phyloP scores from a whole-genome alignment of 2,888 invertebrate genomes.

The Ophion ventricosus region DNA sequence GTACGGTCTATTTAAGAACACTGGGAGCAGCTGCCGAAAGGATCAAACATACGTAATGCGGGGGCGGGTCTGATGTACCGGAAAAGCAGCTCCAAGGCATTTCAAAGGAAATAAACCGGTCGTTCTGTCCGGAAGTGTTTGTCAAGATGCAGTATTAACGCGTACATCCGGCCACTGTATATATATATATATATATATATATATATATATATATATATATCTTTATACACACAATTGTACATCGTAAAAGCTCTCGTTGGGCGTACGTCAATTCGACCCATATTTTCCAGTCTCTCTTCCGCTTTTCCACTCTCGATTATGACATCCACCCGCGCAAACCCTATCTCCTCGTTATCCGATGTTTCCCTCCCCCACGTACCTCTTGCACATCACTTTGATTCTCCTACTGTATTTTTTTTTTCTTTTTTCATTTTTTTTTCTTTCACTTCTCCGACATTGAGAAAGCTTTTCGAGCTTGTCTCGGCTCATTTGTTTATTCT shows the following conservation, averaged over 20 bases:
- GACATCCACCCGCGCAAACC: slow-evolving; percentile 16
- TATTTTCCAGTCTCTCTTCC: slow-evolving; percentile 7
- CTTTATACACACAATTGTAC: slow-evolving; percentile 15
- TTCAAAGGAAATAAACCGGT: slow-evolving; percentile 40
- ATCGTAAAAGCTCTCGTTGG: background rate
- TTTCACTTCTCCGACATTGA: background rate
- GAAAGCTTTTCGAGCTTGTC: slow-evolving; percentile 1
- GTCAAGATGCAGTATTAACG: slow-evolving; percentile 8
- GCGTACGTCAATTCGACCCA: slow-evolving; percentile 17
- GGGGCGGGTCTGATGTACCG: background rate
- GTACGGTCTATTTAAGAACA: background rate
- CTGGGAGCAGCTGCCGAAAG: background rate
- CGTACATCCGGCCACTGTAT: slow-evolving; percentile 5
- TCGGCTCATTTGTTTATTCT: slow-evolving; percentile 1
- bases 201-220: background rate
- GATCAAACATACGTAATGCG: background rate
- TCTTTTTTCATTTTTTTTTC: slow-evolving; percentile 18
- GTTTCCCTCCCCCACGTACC: background rate
- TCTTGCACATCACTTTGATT: background rate
- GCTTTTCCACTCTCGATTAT: slow-evolving; percentile 16
- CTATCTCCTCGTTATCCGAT: slow-evolving; percentile 28
- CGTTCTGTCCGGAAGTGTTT: slow-evolving; percentile 24
- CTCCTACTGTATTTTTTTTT: background rate
- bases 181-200: background rate
- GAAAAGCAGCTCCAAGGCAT: slow-evolving; percentile 8